Evolutionary conservation across 2,797 vertebrate species (phyloP).

Genomic region (Alectoris magna): DNA sequence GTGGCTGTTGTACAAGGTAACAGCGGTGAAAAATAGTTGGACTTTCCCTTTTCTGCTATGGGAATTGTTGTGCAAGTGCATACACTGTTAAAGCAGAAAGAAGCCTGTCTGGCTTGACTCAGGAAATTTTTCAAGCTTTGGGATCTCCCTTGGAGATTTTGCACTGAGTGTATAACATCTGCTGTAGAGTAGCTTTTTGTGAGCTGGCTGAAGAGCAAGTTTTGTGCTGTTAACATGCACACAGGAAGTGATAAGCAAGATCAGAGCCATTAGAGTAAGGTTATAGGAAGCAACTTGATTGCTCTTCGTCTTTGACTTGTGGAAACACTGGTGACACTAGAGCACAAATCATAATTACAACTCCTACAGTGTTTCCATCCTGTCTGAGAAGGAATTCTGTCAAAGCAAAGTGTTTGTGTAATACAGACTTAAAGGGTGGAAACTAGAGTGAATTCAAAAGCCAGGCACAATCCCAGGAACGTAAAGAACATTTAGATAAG

Average conservation of each 20-base stretch:
- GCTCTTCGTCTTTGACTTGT: neutral
- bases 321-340: neutral
- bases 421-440: neutral
- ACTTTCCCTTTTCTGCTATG: neutral
- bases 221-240: neutral
- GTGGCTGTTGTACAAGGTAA: neutral
- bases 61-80: rapidly evolving
- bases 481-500: neutral
- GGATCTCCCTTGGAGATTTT: neutral
- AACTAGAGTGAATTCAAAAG: neutral
- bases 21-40: neutral
- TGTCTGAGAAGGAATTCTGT: neutral
- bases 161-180: neutral
- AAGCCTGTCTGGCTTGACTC: neutral
- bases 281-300: neutral
- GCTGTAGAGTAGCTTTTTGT: neutral
- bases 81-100: neutral
- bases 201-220: neutral
- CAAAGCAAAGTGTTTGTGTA: rapidly evolving
- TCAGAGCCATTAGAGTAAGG: neutral
- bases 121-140: neutral
- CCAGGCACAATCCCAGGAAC: neutral
- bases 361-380: neutral
- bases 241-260: neutral
- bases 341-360: neutral